Evolutionary conservation across 2,888 invertebrate genomes (phyloP), one percentile per base, ranked within the genome.

Genomic region (Nebria salina): DNA sequence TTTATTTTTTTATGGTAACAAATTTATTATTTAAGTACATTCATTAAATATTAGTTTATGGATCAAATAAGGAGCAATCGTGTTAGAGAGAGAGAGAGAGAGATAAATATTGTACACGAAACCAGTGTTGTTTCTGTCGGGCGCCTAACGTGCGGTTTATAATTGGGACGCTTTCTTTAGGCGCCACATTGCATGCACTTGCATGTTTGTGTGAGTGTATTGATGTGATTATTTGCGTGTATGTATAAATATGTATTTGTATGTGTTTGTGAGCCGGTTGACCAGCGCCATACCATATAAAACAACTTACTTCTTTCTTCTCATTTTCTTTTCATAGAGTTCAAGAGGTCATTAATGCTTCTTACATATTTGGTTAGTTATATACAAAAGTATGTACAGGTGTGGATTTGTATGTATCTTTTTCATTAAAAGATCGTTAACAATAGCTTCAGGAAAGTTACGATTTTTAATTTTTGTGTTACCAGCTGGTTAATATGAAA

Each of bases 201-300:
- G 70, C 25, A 70, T 70, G 70, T 20, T 11, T 70, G 70, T 66
- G 25, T 66, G 66, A 13, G 25, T 66, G 66, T 13, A 66, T 66
- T 15, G 13, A 25, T 66, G 25, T 20, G 70, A 11, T 11, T 25
- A 43, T 74, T 42, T 74, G 25, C 43, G 43, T 74, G 64, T 74
- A 54, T 74, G 64, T 74, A n/a, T 73, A 41, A 34, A 26, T 73
- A 41, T 73, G n/a, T 25, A n/a, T 73, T 9, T 42, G 43, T 74
- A 54, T 43, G 43, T 42, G 64, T 34, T n/a, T 72, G 70, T 70
- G 20, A 26, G 70, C 26, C 70, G 70, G 26, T 34, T 26, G 20
- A 70, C 13, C 20, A 72, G n/a, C 41, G 66, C 66, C 15, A 66
- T 11, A 13, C 66, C 66, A 25, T 70, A 15, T 70, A 26, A 70